Percentiles rank a stretch among this genome's conserved stretches.
These are phyloP conservation scores for Eupeodes latifasciatus DNA, from an alignment of 2,888 invertebrate species.

Conservation along the genomic window DNA sequence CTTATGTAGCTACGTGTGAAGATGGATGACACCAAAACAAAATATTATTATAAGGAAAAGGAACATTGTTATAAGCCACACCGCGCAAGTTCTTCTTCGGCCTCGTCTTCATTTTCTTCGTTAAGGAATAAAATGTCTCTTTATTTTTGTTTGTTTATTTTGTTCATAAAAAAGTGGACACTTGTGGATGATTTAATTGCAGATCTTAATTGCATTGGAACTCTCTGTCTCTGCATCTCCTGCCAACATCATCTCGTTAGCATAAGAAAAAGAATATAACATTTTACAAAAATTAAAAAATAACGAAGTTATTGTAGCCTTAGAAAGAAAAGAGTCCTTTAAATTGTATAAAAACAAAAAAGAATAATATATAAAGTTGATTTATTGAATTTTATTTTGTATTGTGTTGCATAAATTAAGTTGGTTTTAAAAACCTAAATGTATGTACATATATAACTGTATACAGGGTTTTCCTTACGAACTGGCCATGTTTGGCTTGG, in stretches of 20 bases:
- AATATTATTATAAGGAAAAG: constrained; percentile 10
- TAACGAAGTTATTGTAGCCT: constrained; percentile 4
- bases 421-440: neutral
- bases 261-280: constrained; percentile 12
- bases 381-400: constrained; percentile 36
- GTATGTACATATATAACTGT: neutral
- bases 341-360: constrained; percentile 21
- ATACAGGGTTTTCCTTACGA: neutral
- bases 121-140: neutral
- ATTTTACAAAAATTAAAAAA: neutral
- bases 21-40: constrained; percentile 26
- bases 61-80: neutral
- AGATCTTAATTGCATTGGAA: constrained; percentile 39
- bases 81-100: too few relatives aligned
- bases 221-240: neutral
- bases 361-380: constrained; percentile 25
- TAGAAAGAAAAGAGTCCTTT: constrained; percentile 6
- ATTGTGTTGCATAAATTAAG: constrained; percentile 40
- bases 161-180: constrained; percentile 22
- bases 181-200: constrained; percentile 36
- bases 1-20: constrained; percentile 18
- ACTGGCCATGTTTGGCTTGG: constrained; percentile 28
- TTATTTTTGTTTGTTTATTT: constrained; percentile 3
- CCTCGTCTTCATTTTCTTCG: neutral
- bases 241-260: neutral